A percentile compares a stretch with the other conserved stretches of the same genome.
These are phyloP conservation scores for Ariolimax columbianus DNA, from an alignment of 2,888 invertebrate species.

Conservation along the genomic window DNA sequence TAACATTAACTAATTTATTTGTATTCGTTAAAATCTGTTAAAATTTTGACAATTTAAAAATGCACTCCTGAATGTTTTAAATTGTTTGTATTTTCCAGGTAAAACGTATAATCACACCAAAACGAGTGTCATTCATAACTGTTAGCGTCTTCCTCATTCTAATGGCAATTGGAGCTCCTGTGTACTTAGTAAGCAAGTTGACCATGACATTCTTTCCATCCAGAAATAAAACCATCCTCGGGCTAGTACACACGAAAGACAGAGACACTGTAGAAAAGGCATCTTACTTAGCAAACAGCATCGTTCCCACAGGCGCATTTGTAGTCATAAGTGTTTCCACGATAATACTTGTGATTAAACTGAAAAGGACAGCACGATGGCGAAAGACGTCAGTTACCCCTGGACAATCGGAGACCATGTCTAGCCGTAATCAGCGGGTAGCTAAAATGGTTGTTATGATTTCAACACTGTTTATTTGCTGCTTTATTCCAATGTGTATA, in stretches of 20 bases:
- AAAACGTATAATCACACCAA: not conserved
- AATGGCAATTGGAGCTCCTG: not conserved
- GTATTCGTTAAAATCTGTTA: no score
- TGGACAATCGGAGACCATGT: not conserved
- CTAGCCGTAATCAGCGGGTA: not conserved
- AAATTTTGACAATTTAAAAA: no score
- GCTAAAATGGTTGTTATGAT: conserved; percentile 3
- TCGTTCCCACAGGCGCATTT: not conserved
- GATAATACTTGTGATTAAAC: not conserved
- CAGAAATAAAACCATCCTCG: not conserved
- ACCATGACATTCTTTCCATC: not conserved
- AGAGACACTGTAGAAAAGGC: not conserved
- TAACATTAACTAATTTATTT: no score
- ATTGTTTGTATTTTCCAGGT: not conserved
- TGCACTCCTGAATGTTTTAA: not conserved
- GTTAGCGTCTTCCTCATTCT: not conserved
- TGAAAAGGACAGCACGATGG: not conserved
- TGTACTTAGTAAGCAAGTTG: not conserved
- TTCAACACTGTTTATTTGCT: not conserved
- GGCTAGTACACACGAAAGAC: not conserved
- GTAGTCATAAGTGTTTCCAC: not conserved
- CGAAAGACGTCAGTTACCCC: not conserved
- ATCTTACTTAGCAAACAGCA: not conserved
- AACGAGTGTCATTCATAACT: not conserved
- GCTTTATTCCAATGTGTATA: not conserved